phyloP scores from a whole-genome alignment of 2,113 vertebrate genomes.

The Herpetotheres cachinnans region DNA sequence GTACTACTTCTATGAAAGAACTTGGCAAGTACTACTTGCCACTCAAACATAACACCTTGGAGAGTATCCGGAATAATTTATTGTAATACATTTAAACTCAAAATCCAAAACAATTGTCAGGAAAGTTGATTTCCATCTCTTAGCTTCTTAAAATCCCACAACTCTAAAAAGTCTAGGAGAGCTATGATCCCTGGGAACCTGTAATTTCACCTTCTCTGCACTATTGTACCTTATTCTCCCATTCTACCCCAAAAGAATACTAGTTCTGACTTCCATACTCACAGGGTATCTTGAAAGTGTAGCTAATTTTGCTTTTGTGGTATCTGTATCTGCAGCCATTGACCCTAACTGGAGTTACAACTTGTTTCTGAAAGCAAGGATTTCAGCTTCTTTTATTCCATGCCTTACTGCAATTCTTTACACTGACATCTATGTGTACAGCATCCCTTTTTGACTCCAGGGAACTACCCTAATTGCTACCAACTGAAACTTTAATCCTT shows the following conservation, averaged over 20 bases:
- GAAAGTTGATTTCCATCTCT: background rate
- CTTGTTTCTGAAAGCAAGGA: background rate
- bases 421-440: background rate
- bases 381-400: background rate
- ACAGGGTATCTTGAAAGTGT: background rate
- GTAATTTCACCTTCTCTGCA: background rate
- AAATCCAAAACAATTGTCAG: background rate
- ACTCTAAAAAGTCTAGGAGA: background rate
- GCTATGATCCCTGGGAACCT: background rate
- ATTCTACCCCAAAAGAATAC: background rate
- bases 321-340: background rate
- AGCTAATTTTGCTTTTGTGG: background rate
- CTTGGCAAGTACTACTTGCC: background rate
- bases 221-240: background rate
- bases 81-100: background rate
- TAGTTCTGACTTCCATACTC: background rate
- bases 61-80: background rate
- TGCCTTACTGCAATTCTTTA: background rate
- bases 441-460: background rate
- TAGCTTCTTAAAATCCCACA: background rate
- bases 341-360: background rate
- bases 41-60: background rate
- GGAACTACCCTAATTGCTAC: background rate
- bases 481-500: background rate
- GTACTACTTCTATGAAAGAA: background rate